phyloP scores from a whole-genome alignment of 2,888 invertebrate genomes.

The Lissocephala sabroskyi region DNA sequence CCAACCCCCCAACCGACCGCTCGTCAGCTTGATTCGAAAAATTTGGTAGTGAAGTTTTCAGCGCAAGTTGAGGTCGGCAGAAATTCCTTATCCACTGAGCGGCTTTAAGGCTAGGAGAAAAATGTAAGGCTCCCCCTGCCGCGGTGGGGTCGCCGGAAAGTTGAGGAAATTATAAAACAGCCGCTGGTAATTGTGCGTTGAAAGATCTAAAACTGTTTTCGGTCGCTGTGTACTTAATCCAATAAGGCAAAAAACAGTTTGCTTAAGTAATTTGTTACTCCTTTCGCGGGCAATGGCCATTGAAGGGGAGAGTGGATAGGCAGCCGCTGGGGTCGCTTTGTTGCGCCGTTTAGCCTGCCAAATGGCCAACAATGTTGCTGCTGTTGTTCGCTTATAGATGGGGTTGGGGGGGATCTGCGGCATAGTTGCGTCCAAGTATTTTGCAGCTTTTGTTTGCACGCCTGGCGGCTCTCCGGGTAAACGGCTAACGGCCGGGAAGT shows the following conservation, averaged over 20 bases:
- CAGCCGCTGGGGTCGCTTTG: conserved; percentile 35
- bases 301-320: no score
- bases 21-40: neutral
- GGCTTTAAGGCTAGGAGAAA: no score
- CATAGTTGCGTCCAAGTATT: conserved; percentile 61
- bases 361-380: conserved; percentile 54
- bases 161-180: conserved; percentile 55
- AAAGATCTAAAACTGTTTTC: conserved; percentile 45
- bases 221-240: conserved; percentile 39
- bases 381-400: neutral
- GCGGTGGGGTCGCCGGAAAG: conserved; percentile 4
- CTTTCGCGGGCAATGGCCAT: conserved; percentile 13
- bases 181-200: conserved; percentile 59
- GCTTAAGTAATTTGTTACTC: conserved; percentile 57
- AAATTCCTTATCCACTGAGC: no score
- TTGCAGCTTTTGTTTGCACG: conserved; percentile 50
- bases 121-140: no score
- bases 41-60: no score
- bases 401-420: conserved; percentile 8
- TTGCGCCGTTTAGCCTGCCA: conserved; percentile 50
- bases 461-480: conserved; percentile 11
- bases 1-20: neutral
- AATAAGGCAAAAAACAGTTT: conserved; percentile 62
- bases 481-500: no score
- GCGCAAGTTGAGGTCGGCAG: no score